Base-by-base conservation (phyloP, 2,888 invertebrate genomes). In the Eristalis pertinax region DNA sequence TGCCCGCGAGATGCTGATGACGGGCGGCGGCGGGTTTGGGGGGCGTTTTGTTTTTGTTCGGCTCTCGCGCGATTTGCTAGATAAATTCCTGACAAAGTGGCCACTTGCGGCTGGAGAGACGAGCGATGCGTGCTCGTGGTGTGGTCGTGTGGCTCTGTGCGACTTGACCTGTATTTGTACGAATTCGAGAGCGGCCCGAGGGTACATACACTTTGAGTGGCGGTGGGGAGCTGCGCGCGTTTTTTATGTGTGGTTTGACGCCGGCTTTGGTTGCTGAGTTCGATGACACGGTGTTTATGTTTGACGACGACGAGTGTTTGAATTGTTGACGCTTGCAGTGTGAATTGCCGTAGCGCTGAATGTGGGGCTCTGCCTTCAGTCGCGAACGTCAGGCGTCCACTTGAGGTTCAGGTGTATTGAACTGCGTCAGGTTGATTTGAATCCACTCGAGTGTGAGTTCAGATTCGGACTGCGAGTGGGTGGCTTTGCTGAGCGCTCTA, bases 1-100 rank as follows among this genome's bases (percentile, higher is more conserved):
- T 68, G 68, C 32, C 50, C 50, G 50, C n/a, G 50, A 35, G 65
- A 24, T 26, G 32, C 35, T 35, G 32, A 4, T 19, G 64, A 2
- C 19, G 64, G 35, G 13, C 24, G n/a, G 32, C n/a, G 62, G 29
- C n/a, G 19, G n/a, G n/a, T n/a, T n/a, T n/a, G n/a, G 19, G 50
- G 50, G 50, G 19, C 50, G 26, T 26, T 32, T 60, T 60, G 60
- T 60, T 60, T 50, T 60, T 26, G n/a, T 26, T 60, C 60, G 26
- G 1, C 1, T 13, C 26, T 60, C 7, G 13, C 26, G 60, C 26
- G 60, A 24, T 35, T 35, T 22, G 35, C 13, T 29, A 65, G 32
- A 65, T 65, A 35, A 38, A 65, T 19, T 38, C 32, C 38, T 19
- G 38, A 65, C 64, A 65, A 19, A 65, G 38, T 65, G 64, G 32